These are phyloP conservation scores for Hypotaenidia okinawae DNA, from an alignment of 2,797 vertebrate genomes.

Conservation along the genomic window DNA sequence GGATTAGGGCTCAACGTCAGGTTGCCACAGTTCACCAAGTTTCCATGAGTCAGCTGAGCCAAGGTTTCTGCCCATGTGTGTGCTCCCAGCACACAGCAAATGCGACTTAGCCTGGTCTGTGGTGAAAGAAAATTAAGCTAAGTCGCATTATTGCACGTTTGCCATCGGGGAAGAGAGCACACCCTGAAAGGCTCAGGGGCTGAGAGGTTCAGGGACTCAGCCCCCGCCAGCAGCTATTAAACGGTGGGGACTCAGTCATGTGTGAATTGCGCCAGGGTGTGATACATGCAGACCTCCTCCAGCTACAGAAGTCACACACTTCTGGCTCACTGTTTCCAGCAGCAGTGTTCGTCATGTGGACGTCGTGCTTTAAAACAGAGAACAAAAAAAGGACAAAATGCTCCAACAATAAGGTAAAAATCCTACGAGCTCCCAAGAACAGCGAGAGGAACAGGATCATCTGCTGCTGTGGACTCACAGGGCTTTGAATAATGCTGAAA, in stretches of 20 bases:
- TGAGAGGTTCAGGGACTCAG: neutral
- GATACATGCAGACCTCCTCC: neutral
- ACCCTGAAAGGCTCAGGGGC: neutral
- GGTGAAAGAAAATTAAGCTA: neutral
- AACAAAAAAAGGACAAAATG: neutral
- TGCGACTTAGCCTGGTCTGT: neutral
- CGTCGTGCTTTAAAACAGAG: neutral
- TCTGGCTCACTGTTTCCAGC: neutral
- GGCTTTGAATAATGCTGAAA: neutral
- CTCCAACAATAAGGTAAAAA: neutral
- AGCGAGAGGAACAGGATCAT: neutral
- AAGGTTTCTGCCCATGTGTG: neutral
- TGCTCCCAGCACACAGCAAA: neutral
- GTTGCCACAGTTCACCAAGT: constrained; percentile 8
- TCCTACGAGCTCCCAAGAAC: neutral
- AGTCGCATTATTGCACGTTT: neutral
- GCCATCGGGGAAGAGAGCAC: neutral
- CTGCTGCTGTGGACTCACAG: neutral
- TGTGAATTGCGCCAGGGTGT: neutral
- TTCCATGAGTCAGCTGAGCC: constrained; percentile 58
- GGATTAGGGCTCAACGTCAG: constrained; percentile 31
- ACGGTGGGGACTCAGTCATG: neutral
- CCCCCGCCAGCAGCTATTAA: neutral
- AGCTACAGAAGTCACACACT: neutral
- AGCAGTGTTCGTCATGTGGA: neutral